Base-by-base conservation (phyloP, 2,888 invertebrate genomes). In the Thymelicus acteon region DNA sequence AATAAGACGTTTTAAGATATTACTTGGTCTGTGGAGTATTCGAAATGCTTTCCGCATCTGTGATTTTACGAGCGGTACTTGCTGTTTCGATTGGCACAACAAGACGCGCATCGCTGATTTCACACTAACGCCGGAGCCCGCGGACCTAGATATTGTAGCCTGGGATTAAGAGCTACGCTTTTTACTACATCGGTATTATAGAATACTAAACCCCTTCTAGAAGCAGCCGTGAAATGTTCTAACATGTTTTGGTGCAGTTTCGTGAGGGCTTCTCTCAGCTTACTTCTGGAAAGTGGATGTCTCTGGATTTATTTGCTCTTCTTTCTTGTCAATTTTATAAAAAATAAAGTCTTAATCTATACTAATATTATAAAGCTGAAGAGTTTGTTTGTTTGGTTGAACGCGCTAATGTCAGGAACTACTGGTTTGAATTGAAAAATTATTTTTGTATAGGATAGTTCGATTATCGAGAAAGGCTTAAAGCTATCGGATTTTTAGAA, bases 1-100 rank as follows among this genome's bases (percentile, higher is more conserved):
- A n/a, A 49, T 49, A 24, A 54, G 19, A 5, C 54, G 1, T 12
- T 54, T 12, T 54, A 54, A n/a, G 24, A 0, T n/a, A 52, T 64
- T 52, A n/a, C 12, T 39, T 19, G 15, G 39, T 52, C 63, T 64
- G 15, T 64, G 63, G 31, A 52, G 39, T 54, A 57, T 44, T 65
- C 57, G 37, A 31, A 54, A 65, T 65, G 65, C 54, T 40, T 65
- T 49, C 65, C 65, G 65, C 65, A 31, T 65, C 65, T 65, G 57
- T 57, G 65, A 65, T 47, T 66, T 66, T 66, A 66, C 65, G 65
- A 66, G 65, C 57, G 10, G 57, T 66, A 58, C 65, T 66, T 66
- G 58, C 65, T 47, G 40, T 58, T 66, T 47, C 65, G 65, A 66
- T 66, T 66, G 65, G 44, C 65, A 44, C 57, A 58, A 66, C 65